Conservation (phyloP, 2,888 invertebrate genomes). For the Meiosimyza platycephala region DNA sequence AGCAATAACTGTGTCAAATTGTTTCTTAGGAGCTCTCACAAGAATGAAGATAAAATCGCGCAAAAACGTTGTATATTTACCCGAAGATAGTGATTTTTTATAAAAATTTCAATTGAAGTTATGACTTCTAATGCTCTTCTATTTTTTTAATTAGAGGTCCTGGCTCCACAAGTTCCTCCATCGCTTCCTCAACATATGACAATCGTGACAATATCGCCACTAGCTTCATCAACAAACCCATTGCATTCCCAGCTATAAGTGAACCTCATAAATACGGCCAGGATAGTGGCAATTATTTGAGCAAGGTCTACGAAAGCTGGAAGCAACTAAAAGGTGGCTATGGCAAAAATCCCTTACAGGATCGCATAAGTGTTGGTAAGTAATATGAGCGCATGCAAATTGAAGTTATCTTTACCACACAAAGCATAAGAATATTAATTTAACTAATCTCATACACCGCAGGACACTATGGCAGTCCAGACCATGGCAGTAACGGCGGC, state of each 20-base stretch:
- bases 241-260: slow-evolving; percentile 45
- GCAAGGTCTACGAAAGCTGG: slow-evolving; percentile 54
- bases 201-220: slow-evolving; percentile 33
- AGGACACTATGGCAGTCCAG: slow-evolving; percentile 48
- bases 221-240: slow-evolving; percentile 43
- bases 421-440: slow-evolving; percentile 4
- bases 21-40: too few relatives aligned
- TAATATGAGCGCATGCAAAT: neutral
- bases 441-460: slow-evolving; percentile 4
- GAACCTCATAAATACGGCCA: slow-evolving; percentile 42
- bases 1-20: too few relatives aligned
- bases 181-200: neutral
- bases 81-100: too few relatives aligned
- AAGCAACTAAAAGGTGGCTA: slow-evolving; percentile 43
- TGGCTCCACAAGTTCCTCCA: slow-evolving; percentile 44
- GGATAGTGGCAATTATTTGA: slow-evolving; percentile 43
- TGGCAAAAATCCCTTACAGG: slow-evolving; percentile 47
- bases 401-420: neutral
- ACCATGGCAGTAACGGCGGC: neutral
- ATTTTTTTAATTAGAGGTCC: slow-evolving; percentile 47
- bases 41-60: too few relatives aligned
- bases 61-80: too few relatives aligned
- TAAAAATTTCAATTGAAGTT: neutral
- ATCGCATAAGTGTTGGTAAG: slow-evolving; percentile 61
- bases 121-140: too few relatives aligned